Conservation (phyloP, 92 coral and sea anemone genomes). For the Actinostola sp. region DNA sequence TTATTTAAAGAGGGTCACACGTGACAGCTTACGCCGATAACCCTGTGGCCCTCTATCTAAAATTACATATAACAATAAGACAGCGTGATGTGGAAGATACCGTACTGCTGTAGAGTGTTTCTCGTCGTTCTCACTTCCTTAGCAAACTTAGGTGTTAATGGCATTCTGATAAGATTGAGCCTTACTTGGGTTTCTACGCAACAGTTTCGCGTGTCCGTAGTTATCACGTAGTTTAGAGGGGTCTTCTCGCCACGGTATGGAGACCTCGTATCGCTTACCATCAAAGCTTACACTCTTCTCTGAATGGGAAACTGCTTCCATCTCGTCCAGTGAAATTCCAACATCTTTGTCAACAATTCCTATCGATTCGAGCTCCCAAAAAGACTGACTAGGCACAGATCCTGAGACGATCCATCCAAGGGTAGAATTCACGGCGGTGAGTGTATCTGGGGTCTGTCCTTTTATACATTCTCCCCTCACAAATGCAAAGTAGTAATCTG, state of each 20-base stretch:
- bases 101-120: neutral
- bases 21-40: too few species aligned
- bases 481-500: constrained; percentile 23
- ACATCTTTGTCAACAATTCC: constrained; percentile 30
- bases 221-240: constrained; percentile 29
- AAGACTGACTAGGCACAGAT: constrained; percentile 24
- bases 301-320: constrained; percentile 21
- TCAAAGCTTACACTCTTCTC: constrained; percentile 33
- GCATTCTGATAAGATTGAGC: constrained; percentile 45
- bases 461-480: constrained; percentile 28
- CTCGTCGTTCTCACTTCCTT: constrained; percentile 6
- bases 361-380: constrained; percentile 63
- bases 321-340: constrained; percentile 16
- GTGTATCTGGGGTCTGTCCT: constrained; percentile 15
- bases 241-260: constrained; percentile 33
- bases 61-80: too few species aligned
- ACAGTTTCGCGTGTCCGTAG: constrained; percentile 33
- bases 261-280: constrained; percentile 42
- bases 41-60: too few species aligned
- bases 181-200: constrained; percentile 32
- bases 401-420: constrained; percentile 48
- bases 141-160: constrained; percentile 38
- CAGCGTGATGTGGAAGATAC: constrained; percentile 54
- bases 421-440: constrained; percentile 19
- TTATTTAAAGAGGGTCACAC: too few species aligned